Percentiles rank a stretch among this genome's conserved stretches.
Evolutionary conservation across 2,797 vertebrate species (phyloP).

Genomic region (Limnodromus scolopaceus): DNA sequence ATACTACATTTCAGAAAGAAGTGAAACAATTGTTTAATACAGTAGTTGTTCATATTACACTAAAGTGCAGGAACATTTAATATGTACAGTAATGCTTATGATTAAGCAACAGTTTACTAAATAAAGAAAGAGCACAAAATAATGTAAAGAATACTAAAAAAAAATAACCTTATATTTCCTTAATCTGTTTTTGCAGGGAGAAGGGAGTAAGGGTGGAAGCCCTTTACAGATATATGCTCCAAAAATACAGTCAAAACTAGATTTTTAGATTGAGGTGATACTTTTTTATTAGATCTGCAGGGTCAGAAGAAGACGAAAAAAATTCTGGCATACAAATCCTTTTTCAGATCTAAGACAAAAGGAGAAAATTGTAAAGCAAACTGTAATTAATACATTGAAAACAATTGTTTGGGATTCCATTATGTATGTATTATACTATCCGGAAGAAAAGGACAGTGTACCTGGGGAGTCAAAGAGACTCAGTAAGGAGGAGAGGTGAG

Average conservation of each 20-base stretch:
- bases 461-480: neutral
- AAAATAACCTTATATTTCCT: neutral
- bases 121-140: neutral
- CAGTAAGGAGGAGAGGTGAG: neutral
- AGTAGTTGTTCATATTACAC: neutral
- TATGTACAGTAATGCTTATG: neutral
- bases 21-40: neutral
- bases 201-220: neutral
- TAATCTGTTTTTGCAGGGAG: neutral
- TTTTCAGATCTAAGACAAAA: neutral
- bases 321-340: neutral
- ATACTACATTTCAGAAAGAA: neutral
- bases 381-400: neutral
- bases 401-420: neutral
- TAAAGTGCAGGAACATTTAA: neutral
- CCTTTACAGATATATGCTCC: neutral
- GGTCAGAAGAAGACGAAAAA: neutral
- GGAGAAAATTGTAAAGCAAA: neutral
- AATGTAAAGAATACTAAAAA: neutral
- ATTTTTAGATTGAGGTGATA: neutral
- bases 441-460: neutral
- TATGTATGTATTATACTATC: neutral
- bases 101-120: neutral
- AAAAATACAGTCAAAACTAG: neutral
- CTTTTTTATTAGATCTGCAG: neutral